phyloP scores from a whole-genome alignment of 1,140 invertebrate genomes.

The Acyrthosiphon pisum region DNA sequence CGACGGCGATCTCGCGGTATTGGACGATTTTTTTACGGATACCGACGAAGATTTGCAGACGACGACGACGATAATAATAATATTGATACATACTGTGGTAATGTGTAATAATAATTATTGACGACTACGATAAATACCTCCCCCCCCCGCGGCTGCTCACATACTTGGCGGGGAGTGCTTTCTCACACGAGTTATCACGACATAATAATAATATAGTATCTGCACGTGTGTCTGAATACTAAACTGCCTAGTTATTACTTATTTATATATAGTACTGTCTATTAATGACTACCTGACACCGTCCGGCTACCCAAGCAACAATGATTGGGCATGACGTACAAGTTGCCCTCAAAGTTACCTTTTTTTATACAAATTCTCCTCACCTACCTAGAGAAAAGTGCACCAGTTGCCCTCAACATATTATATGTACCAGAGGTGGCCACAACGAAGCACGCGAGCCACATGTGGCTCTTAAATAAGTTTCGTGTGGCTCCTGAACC shows the following conservation, averaged over 20 bases:
- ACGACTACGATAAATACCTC: background rate
- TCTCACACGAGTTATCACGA: background rate
- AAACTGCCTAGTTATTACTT: no score
- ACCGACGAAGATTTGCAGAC: background rate
- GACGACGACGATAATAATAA: background rate
- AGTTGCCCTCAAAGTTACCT: no score
- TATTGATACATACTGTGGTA: background rate
- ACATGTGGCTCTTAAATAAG: no score
- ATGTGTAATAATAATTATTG: background rate
- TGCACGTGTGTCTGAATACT: background rate
- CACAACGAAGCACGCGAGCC: no score
- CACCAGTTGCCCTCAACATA: no score
- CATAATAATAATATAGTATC: background rate
- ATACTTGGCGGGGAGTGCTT: background rate
- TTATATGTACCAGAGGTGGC: no score
- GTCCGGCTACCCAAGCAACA: background rate
- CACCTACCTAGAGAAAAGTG: no score
- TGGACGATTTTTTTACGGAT: background rate
- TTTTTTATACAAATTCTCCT: background rate
- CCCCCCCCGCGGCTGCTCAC: no score
- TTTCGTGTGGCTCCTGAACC: no score
- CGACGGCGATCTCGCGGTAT: background rate
- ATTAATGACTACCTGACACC: background rate
- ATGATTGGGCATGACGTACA: background rate
- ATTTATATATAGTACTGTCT: no score